Evolutionary conservation across 2,888 invertebrate genomes (phyloP), one percentile per base, ranked within the genome.

Genomic region (Neoitamus cyanurus): DNA sequence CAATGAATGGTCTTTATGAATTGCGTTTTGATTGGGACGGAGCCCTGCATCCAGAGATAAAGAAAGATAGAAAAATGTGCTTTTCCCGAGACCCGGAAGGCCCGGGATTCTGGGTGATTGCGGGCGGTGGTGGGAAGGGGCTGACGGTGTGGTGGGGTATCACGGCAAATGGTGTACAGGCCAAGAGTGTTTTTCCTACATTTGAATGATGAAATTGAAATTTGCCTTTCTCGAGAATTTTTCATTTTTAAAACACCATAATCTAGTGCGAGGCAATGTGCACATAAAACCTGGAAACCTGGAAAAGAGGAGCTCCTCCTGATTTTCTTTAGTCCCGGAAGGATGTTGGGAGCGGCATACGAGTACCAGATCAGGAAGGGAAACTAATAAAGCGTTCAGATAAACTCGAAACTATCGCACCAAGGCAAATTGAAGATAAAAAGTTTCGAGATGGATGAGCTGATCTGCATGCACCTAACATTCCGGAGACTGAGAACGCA

Each of bases 1-100:
- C 78, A 48, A 58, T 80, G 78, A 80, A 80, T 80, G 48, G 78
- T 58, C 31, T 58, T 58, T 58, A 80, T 80, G 78, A 48, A 80
- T 80, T 80, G 58, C 78, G 58, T 58, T 58, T 80, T 58, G 58
- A 80, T 80, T 58, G 78, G 78, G 34, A 58, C 25, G n/a, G 30
- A 30, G 58, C 48, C 30, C 20, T 15, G 34, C 20, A 31, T 25
- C 31, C 34, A 31, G 30, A 34, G 58, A 28, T 80, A 80, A 42
- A 37, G 42, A 25, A 75, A 75, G 42, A 75, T 37, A 28, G 42
- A 42, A 75, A 75, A 42, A 75, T 37, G 20, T 42, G 5, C 42
- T 20, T 15, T 15, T 5, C 58, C 58, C 58, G 25, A 11, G 6
- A 46, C 42, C 42, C 42, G 42, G 42, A 46, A 58, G 9, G 1